Percentiles rank a stretch among this genome's conserved stretches.
Evolutionary conservation across 2,113 vertebrate genomes (phyloP).

Genomic region (Bombycilla garrulus): DNA sequence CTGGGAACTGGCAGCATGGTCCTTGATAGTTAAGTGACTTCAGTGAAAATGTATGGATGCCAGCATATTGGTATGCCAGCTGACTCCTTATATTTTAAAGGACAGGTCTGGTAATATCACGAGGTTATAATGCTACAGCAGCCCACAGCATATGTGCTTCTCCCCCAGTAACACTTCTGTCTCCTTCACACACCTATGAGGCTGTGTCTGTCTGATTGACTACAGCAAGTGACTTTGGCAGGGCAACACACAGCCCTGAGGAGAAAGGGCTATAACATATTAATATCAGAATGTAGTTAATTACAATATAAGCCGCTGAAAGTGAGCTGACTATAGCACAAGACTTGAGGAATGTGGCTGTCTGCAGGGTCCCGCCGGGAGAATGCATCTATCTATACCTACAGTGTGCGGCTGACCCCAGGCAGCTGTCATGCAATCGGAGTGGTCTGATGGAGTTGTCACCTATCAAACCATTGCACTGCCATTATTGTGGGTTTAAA

Average conservation of each 20-base stretch:
- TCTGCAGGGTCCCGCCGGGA: constrained; percentile 7
- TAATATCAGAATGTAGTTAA: constrained; percentile 50
- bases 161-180: background rate
- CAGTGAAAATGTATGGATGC: background rate
- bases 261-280: constrained; percentile 7
- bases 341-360: constrained; percentile 44
- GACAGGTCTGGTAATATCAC: background rate
- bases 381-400: constrained; percentile 59
- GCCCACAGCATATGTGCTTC: background rate
- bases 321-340: constrained; percentile 44
- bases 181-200: background rate
- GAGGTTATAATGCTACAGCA: background rate
- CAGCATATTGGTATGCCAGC: background rate
- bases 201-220: constrained; percentile 34
- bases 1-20: background rate
- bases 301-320: constrained; percentile 12
- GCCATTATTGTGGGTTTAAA: background rate
- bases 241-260: background rate
- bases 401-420: background rate
- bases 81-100: constrained; percentile 23
- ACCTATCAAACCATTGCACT: background rate
- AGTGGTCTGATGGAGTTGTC: background rate
- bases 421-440: constrained; percentile 8
- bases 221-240: constrained; percentile 47
- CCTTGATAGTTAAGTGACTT: background rate